A percentile compares a stretch with the other conserved stretches of the same genome.
These are phyloP conservation scores for Volucella inflata DNA, from an alignment of 2,888 invertebrate genomes.

Conservation along the genomic window DNA sequence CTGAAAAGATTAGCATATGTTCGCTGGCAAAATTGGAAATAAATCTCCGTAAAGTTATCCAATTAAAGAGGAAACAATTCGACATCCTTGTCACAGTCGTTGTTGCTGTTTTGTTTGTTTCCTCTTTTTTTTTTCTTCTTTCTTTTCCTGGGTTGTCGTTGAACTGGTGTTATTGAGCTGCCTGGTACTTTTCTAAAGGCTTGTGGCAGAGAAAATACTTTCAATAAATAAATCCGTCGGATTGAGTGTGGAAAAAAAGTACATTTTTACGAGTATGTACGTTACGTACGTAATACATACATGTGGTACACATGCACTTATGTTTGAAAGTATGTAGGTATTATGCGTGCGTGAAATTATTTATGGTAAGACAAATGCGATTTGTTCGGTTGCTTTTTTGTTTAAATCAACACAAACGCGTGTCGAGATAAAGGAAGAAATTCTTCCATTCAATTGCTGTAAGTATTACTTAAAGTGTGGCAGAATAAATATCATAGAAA, in stretches of 20 bases:
- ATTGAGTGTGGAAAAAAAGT: slow-evolving; percentile 17
- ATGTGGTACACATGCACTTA: too few species aligned
- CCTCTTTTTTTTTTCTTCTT: slow-evolving; percentile 1
- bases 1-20: slow-evolving; percentile 73
- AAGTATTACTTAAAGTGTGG: too few species aligned
- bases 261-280: too few species aligned
- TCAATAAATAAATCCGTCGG: slow-evolving; percentile 48
- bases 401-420: too few species aligned
- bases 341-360: slow-evolving; percentile 45
- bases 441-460: too few species aligned
- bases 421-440: too few species aligned
- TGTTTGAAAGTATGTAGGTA: neutral
- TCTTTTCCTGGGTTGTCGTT: slow-evolving; percentile 11
- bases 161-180: neutral
- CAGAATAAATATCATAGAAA: too few species aligned
- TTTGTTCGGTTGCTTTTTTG: neutral
- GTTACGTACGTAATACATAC: too few species aligned
- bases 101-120: slow-evolving; percentile 1
- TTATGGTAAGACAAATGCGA: slow-evolving; percentile 22
- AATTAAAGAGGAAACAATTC: slow-evolving; percentile 74
- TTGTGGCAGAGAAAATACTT: slow-evolving; percentile 8
- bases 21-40: slow-evolving; percentile 72
- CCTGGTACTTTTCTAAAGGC: neutral
- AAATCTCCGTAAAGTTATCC: slow-evolving; percentile 75
- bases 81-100: slow-evolving; percentile 45